These are phyloP conservation scores for Thecocarcelia acutangulata DNA, from an alignment of 2,888 invertebrate species.

Conservation along the genomic window DNA sequence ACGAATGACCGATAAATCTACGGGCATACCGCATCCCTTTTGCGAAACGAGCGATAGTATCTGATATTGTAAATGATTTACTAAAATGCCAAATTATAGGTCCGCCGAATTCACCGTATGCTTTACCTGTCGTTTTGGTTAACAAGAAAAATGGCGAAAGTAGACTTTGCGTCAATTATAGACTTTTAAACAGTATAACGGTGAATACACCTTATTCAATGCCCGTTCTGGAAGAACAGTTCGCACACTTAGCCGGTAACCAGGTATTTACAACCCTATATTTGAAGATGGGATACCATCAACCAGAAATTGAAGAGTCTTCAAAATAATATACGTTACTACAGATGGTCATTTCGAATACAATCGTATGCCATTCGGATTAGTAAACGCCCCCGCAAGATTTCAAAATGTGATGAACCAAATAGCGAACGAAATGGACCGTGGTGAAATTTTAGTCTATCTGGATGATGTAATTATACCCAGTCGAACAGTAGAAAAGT, in stretches of 20 bases:
- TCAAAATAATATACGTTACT: slow-evolving; percentile 53
- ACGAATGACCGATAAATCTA: neutral
- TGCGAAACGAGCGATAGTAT: slow-evolving; percentile 48
- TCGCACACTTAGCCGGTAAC: slow-evolving; percentile 53
- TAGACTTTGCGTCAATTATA: slow-evolving; percentile 50
- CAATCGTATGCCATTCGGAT: slow-evolving; percentile 63
- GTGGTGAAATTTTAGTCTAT: slow-evolving; percentile 26
- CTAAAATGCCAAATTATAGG: no score
- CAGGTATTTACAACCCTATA: slow-evolving; percentile 52
- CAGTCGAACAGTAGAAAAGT: neutral
- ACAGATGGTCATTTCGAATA: slow-evolving; percentile 60
- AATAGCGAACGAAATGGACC: slow-evolving; percentile 6
- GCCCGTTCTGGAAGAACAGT: slow-evolving; percentile 61
- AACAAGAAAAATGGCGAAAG: slow-evolving; percentile 64
- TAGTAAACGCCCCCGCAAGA: slow-evolving; percentile 64
- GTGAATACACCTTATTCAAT: slow-evolving; percentile 53
- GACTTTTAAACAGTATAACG: slow-evolving; percentile 39
- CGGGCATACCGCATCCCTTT: slow-evolving; percentile 60
- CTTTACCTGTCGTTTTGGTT: no score
- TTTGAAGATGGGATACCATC: slow-evolving; percentile 59
- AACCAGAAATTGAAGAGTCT: slow-evolving; percentile 54
- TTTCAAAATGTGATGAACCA: slow-evolving; percentile 61
- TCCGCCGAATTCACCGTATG: no score
- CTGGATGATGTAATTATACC: slow-evolving; percentile 29
- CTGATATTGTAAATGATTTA: neutral